Percentiles rank a stretch among this genome's conserved stretches.
phyloP scores from a whole-genome alignment of 2,797 vertebrate species.

The Rhinophrynus dorsalis region DNA sequence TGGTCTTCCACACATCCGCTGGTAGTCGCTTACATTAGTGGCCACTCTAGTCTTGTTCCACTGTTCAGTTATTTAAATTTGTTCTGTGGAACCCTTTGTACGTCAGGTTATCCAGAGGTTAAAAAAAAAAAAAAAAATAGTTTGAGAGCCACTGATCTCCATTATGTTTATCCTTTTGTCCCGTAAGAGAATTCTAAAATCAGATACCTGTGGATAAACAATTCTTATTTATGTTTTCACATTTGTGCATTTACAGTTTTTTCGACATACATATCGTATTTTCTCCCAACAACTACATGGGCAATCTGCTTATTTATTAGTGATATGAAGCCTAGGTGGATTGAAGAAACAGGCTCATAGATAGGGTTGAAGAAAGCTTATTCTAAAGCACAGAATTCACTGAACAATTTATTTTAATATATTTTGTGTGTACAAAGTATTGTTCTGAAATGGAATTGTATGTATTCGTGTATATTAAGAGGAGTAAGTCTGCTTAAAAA shows the following conservation, averaged over 20 bases:
- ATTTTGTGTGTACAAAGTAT: background rate
- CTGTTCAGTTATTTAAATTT: too few relatives aligned
- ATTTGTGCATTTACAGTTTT: background rate
- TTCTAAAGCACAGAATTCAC: background rate
- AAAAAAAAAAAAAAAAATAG: too few relatives aligned
- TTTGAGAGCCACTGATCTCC: too few relatives aligned
- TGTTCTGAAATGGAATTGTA: too few relatives aligned
- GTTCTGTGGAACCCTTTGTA: too few relatives aligned
- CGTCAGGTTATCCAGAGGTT: too few relatives aligned
- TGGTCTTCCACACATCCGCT: too few relatives aligned
- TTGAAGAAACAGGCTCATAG: background rate
- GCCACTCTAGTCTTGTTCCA: too few relatives aligned
- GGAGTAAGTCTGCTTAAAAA: background rate
- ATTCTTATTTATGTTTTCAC: background rate
- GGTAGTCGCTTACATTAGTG: too few relatives aligned
- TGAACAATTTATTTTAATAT: background rate
- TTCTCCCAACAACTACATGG: background rate
- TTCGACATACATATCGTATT: background rate
- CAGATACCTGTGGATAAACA: background rate
- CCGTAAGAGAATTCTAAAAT: background rate
- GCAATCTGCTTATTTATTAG: constrained; percentile 4
- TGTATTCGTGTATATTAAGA: background rate
- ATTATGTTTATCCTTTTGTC: background rate
- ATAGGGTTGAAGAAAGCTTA: too few relatives aligned
- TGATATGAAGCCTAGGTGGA: background rate